phyloP scores from a whole-genome alignment of 1,140 invertebrate species.

The Caerostris extrusa region DNA sequence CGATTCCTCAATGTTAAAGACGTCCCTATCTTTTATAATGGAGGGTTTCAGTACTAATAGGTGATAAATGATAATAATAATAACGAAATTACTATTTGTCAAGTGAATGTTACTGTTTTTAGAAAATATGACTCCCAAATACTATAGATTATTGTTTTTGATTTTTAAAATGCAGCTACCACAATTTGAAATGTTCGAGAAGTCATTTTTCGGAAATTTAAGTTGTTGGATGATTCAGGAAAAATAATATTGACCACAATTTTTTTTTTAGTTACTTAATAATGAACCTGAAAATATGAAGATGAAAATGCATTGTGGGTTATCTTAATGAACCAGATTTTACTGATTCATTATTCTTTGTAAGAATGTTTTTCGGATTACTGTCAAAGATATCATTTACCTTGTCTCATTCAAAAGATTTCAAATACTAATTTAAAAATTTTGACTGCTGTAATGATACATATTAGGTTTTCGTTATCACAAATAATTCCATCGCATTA shows the following conservation, averaged over 20 bases:
- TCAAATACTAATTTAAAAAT: too few relatives aligned
- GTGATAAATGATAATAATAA: too few relatives aligned
- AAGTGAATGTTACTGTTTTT: too few relatives aligned
- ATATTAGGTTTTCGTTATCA: too few relatives aligned
- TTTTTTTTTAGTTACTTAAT: background rate
- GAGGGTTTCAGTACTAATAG: too few relatives aligned
- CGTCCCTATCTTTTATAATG: too few relatives aligned
- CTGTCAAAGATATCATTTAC: background rate
- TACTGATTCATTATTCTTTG: background rate
- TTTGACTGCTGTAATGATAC: too few relatives aligned
- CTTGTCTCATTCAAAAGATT: too few relatives aligned
- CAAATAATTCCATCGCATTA: too few relatives aligned
- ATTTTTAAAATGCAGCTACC: background rate
- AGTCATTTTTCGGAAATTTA: background rate
- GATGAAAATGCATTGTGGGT: background rate
- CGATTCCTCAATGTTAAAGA: too few relatives aligned
- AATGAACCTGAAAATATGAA: background rate
- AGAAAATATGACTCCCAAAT: too few relatives aligned
- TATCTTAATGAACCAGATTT: background rate
- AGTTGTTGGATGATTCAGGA: background rate
- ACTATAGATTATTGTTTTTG: background rate
- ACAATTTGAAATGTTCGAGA: background rate
- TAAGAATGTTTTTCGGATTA: background rate
- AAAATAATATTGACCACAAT: background rate
- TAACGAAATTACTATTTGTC: too few relatives aligned